These are phyloP conservation scores for Buathra laborator DNA, from an alignment of 2,888 invertebrate species.

Conservation along the genomic window DNA sequence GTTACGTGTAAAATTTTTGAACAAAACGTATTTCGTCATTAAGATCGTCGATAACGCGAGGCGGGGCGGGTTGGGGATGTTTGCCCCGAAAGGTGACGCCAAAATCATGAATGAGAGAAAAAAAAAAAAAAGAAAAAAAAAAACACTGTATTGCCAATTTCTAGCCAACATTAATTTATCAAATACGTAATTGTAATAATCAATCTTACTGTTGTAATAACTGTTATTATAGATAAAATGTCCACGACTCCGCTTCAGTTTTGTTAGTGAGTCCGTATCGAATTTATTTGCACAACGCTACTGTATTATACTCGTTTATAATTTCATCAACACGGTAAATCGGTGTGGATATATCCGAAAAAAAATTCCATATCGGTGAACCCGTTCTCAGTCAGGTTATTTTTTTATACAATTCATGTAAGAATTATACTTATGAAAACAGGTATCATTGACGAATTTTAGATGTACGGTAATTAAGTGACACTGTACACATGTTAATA, in stretches of 20 bases:
- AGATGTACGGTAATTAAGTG: slow-evolving; percentile 43
- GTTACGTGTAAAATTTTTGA: slow-evolving; percentile 54
- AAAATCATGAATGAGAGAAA: not conserved
- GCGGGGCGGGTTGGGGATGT: not conserved
- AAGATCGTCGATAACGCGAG: not conserved
- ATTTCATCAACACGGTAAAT: slow-evolving; percentile 36
- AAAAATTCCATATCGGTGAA: slow-evolving; percentile 44
- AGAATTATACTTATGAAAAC: slow-evolving; percentile 57
- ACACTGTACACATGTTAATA: slow-evolving; percentile 75
- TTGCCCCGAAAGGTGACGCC: not conserved
- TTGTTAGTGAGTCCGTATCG: slow-evolving; percentile 13
- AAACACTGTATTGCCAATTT: slow-evolving; percentile 41
- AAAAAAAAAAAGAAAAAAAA: not conserved
- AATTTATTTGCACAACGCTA: slow-evolving; percentile 51
- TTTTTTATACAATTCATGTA: slow-evolving; percentile 71
- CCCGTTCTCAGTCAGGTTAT: slow-evolving; percentile 64
- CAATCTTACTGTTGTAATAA: slow-evolving; percentile 36
- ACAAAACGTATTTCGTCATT: slow-evolving; percentile 15
- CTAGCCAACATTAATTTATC: slow-evolving; percentile 60
- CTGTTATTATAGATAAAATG: slow-evolving; percentile 18
- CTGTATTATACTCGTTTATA: slow-evolving; percentile 61
- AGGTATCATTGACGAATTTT: slow-evolving; percentile 52
- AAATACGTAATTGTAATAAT: slow-evolving; percentile 41
- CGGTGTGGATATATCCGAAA: slow-evolving; percentile 3
- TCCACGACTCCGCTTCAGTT: slow-evolving; percentile 22